These are phyloP conservation scores for Pissodes strobi DNA, from an alignment of 1,140 invertebrate species.

Conservation along the genomic window DNA sequence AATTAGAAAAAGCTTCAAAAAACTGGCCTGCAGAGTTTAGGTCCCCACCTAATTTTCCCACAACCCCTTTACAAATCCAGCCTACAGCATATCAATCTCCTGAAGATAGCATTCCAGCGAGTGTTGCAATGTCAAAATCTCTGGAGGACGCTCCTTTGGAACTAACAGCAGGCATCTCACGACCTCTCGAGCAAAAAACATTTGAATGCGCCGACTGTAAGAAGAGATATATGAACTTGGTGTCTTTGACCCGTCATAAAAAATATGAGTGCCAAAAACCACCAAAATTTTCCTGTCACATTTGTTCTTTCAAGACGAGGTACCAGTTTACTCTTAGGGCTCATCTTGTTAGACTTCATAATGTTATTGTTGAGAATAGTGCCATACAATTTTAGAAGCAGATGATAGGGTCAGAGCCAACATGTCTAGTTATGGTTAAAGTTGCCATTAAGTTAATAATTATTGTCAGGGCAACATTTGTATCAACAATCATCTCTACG, in stretches of 20 bases:
- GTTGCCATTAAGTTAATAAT: no score
- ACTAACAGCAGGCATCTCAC: neutral
- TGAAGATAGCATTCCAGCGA: neutral
- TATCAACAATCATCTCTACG: no score
- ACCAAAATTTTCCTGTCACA: conserved; percentile 26
- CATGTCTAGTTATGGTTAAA: no score
- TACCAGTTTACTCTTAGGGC: conserved; percentile 30
- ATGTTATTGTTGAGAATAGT: conserved; percentile 23
- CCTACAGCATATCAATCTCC: neutral
- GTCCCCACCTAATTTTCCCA: no score
- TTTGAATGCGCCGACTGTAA: conserved; percentile 25
- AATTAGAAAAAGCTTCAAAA: no score
- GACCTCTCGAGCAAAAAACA: conserved; percentile 10
- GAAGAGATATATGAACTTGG: conserved; percentile 29
- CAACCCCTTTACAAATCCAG: no score
- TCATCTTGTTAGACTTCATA: conserved; percentile 23
- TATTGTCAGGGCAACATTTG: no score
- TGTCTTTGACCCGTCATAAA: conserved; percentile 33
- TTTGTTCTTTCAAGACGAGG: conserved; percentile 31
- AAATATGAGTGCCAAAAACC: conserved; percentile 62
- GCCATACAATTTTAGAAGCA: conserved; percentile 25
- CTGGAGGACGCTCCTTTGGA: neutral
- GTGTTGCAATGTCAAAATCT: neutral
- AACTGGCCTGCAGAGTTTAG: no score
- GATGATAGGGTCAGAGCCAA: no score